phyloP scores from a whole-genome alignment of 1,140 invertebrate genomes.

The Apolygus lucorum region DNA sequence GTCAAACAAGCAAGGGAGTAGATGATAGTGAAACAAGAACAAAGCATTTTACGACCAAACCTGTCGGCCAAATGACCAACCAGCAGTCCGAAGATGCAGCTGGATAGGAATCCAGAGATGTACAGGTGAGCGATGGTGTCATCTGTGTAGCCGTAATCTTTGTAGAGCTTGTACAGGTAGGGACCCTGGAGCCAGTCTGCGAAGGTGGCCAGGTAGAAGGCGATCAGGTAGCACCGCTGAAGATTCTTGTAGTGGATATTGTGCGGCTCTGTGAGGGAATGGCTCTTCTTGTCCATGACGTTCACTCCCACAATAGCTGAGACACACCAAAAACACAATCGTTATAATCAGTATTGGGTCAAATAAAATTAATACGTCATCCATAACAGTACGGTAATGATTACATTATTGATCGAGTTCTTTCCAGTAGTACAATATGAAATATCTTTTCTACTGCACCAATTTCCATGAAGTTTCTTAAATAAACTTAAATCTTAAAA shows the following conservation, averaged over 20 bases:
- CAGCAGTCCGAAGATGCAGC: constrained; percentile 54
- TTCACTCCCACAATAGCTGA: constrained; percentile 26
- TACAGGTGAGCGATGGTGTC: constrained; percentile 53
- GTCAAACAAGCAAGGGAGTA: constrained; percentile 54
- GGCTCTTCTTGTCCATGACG: constrained; percentile 25
- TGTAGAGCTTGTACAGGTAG: constrained; percentile 60
- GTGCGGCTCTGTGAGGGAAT: constrained; percentile 27
- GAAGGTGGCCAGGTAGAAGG: constrained; percentile 53
- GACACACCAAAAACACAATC: constrained; percentile 1
- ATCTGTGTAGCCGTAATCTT: constrained; percentile 54
- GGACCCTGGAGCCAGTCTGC: constrained; percentile 66
- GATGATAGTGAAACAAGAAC: constrained; percentile 50
- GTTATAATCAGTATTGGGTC: background rate
- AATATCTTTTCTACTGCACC: no score
- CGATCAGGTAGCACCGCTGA: constrained; percentile 50
- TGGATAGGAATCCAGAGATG: constrained; percentile 57
- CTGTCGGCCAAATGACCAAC: constrained; percentile 49
- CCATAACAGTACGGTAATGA: background rate
- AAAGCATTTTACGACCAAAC: constrained; percentile 46
- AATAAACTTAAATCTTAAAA: no score
- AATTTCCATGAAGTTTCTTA: no score
- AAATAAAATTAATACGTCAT: background rate
- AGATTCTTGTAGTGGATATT: constrained; percentile 38
- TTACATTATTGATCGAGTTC: no score
- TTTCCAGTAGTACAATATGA: no score